Conservation (phyloP, 2,888 invertebrate species). For the Tiphia femorata region DNA sequence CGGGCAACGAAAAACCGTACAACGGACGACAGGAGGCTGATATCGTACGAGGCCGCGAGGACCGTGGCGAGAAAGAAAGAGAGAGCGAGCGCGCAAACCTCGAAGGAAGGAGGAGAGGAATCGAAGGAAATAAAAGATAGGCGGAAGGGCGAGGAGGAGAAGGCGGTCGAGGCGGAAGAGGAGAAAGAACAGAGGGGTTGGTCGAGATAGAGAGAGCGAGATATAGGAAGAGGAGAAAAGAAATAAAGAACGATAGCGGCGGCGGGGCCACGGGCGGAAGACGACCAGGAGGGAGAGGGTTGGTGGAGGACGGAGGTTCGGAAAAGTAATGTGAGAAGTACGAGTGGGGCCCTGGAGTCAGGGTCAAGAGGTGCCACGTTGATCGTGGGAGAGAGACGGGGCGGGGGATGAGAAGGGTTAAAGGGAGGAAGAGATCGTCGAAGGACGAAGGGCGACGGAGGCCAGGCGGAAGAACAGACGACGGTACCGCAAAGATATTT, state of each 20-base stretch:
- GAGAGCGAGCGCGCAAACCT: too few relatives aligned
- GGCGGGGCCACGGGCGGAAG: not conserved
- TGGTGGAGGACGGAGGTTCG: constrained; percentile 24
- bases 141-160: not conserved
- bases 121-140: not conserved
- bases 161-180: too few relatives aligned
- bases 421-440: constrained; percentile 15
- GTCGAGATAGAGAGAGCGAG: not conserved
- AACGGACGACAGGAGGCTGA: constrained; percentile 29
- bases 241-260: not conserved
- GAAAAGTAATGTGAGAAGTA: constrained; percentile 58
- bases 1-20: constrained; percentile 24
- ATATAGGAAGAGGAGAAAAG: constrained; percentile 1
- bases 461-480: constrained; percentile 8
- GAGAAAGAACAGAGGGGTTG: constrained; percentile 3
- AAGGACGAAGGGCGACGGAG: constrained; percentile 14
- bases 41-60: constrained; percentile 20
- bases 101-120: constrained; percentile 7
- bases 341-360: constrained; percentile 42
- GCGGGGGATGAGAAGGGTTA: constrained; percentile 21
- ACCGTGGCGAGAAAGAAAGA: constrained; percentile 11
- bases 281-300: constrained; percentile 8
- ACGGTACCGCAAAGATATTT: constrained; percentile 48
- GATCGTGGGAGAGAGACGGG: constrained; percentile 2
- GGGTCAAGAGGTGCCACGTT: constrained; percentile 46